phyloP scores from a whole-genome alignment of 2,113 vertebrate species.

The Glaucidium brasilianum region DNA sequence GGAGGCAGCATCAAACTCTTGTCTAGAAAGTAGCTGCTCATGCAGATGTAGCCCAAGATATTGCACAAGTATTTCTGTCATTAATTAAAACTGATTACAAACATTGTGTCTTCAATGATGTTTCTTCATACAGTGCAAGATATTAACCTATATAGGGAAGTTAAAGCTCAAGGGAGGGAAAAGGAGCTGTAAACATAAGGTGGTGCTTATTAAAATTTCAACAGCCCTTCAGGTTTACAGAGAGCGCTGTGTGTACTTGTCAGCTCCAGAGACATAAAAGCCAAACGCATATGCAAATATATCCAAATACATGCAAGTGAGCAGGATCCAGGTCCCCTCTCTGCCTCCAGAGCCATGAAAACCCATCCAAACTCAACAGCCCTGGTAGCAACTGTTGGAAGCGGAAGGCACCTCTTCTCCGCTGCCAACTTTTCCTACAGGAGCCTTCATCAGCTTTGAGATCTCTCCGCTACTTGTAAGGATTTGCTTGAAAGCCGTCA shows the following conservation, averaged over 20 bases:
- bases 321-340: neutral
- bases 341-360: neutral
- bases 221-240: neutral
- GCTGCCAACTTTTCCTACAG: neutral
- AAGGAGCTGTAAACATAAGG: neutral
- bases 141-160: neutral
- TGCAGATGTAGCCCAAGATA: neutral
- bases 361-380: neutral
- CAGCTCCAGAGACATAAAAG: neutral
- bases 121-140: neutral
- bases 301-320: neutral
- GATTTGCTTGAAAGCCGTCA: neutral
- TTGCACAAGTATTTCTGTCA: neutral
- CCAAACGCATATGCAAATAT: rapidly evolving
- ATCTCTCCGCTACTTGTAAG: neutral
- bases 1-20: neutral
- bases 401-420: neutral
- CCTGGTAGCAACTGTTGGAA: neutral
- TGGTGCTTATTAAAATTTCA: neutral
- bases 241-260: neutral
- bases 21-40: neutral
- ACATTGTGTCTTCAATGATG: neutral
- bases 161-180: neutral
- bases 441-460: neutral
- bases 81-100: neutral